A percentile compares a stretch with the other conserved stretches of the same genome.
Conservation (phyloP, 2,888 invertebrate genomes). For the Drosophila demipolita region DNA sequence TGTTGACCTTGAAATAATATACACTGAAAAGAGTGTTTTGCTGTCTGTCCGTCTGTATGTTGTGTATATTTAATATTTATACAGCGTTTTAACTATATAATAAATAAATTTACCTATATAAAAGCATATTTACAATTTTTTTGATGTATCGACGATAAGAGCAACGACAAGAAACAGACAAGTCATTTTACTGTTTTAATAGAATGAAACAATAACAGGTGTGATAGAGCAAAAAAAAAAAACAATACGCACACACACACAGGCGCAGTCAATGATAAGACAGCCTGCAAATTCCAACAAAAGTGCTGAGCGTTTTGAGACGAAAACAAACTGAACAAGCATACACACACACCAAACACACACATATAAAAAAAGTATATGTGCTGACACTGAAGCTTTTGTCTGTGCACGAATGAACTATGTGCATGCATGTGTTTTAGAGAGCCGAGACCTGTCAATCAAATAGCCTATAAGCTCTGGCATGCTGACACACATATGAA, state of each 20-base stretch:
- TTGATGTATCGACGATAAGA: conserved; percentile 24
- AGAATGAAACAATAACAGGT: conserved; percentile 39
- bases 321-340: conserved; percentile 41
- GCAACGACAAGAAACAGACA: conserved; percentile 20
- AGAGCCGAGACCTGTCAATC: conserved; percentile 21
- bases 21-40: neutral
- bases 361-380: conserved; percentile 10
- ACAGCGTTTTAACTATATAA: neutral
- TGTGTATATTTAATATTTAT: conserved; percentile 12
- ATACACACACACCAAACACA: neutral
- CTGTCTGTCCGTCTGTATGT: neutral
- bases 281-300: conserved; percentile 43
- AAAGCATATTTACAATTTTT: conserved; percentile 11
- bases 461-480: conserved; percentile 47
- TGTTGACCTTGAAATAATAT: conserved; percentile 56
- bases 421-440: conserved; percentile 14
- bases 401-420: neutral
- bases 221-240: conserved; percentile 39
- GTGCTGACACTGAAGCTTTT: conserved; percentile 43
- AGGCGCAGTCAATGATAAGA: conserved; percentile 27
- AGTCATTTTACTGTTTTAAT: neutral
- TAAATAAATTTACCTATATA: neutral
- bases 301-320: conserved; percentile 42
- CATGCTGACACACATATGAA: conserved; percentile 65
- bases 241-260: conserved; percentile 13